Percentiles rank a stretch among this genome's conserved stretches.
Evolutionary conservation across 2,888 invertebrate species (phyloP).

Genomic region (Orgyia antiqua): DNA sequence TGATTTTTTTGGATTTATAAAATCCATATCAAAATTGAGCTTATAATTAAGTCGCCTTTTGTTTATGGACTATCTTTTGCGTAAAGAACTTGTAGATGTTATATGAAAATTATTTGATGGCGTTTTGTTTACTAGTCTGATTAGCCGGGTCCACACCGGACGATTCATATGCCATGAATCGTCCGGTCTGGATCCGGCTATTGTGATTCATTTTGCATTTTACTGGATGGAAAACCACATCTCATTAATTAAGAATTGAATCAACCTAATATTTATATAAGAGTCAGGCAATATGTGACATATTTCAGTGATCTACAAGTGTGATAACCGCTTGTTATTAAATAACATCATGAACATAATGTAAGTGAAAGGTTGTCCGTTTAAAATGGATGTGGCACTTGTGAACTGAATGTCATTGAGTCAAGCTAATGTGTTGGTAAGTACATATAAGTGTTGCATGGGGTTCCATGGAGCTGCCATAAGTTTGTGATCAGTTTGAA

Average conservation of each 20-base stretch:
- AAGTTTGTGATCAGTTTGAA: conserved; percentile 76
- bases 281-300: conserved; percentile 64
- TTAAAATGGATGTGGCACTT: conserved; percentile 33
- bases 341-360: conserved; percentile 22
- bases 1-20: conserved; percentile 63
- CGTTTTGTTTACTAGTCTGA: conserved; percentile 73
- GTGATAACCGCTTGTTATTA: conserved; percentile 30
- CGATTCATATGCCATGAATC: too few species aligned
- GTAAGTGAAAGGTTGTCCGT: conserved; percentile 41
- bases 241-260: conserved; percentile 72
- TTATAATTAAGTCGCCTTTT: conserved; percentile 63
- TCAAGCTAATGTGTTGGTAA: conserved; percentile 51
- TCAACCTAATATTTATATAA: conserved; percentile 55
- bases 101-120: conserved; percentile 50
- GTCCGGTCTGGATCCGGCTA: too few species aligned
- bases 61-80: conserved; percentile 24
- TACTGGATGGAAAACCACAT: conserved; percentile 69
- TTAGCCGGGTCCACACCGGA: too few species aligned
- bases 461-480: conserved; percentile 74
- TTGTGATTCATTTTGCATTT: conserved; percentile 75
- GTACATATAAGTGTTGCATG: conserved; percentile 61
- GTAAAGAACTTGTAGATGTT: background rate
- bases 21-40: conserved; percentile 67
- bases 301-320: conserved; percentile 55
- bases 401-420: conserved; percentile 61